Base-by-base conservation (phyloP, 2,797 vertebrate species). In the Huso huso region DNA sequence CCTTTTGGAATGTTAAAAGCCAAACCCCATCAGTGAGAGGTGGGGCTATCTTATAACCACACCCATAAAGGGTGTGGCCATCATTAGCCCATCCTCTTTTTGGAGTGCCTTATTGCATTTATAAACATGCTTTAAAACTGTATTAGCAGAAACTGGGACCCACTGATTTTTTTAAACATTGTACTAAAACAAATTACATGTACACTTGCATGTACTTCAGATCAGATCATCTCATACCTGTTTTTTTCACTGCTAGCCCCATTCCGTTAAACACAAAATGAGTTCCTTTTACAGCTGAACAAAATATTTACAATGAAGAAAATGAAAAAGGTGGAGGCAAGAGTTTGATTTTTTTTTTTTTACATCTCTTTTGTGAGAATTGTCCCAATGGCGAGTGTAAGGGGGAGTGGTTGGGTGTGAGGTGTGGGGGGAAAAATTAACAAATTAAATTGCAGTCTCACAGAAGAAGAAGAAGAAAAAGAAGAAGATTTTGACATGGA, bases 361-460 rank as follows among this genome's bases (percentile, higher is more conserved):
- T 84, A 75, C 71, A 76, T 57, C 61, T 79, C 63, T 79, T 77
- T 74, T 75, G 82, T 86, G 82, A 86, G 83, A 87, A 85, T 82
- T 78, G 79, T 87, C 84, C 85, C 86, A 84, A 88, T 87, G 84
- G 18, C 9, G 8, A 87, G n/a, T 55, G n/a, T 3, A 55, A 55
- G 53, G 37, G 37, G 5, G 37, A 37, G 37, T 37, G 37, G 37
- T 37, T 4, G 37, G 37, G 37, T 82, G 82, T 87, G 83, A 86
- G 86, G 86, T 78, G 85, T 83, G 82, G 77, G 81, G 84, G 83
- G 78, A 85, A 84, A 81, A 76, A 78, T n/a, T 11, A 73, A 68
- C 86, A 90, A 86, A 87, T 84, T 90, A 85, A 89, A 90, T 89
- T 91, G 89, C 89, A 91, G 87, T 91, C 88, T 91, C 88, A 89